Evolutionary conservation across 2,888 invertebrate species (phyloP).

Genomic region (Stenoptilia bipunctidactyla): DNA sequence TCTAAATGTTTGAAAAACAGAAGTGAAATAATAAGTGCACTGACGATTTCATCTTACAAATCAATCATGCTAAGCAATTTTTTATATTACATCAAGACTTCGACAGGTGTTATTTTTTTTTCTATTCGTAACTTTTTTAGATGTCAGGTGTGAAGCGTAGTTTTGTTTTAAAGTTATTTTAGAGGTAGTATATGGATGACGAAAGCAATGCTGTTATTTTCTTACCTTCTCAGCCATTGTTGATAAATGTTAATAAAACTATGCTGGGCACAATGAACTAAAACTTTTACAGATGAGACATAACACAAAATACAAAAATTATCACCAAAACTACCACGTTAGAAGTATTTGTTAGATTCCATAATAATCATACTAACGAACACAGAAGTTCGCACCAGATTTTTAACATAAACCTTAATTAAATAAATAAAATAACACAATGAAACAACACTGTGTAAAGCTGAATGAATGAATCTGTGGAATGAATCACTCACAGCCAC

Average conservation of each 20-base stretch:
- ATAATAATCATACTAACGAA: too few species aligned
- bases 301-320: too few species aligned
- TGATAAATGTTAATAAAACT: not conserved
- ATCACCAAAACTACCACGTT: too few species aligned
- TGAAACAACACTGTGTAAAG: too few species aligned
- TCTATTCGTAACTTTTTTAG: not conserved
- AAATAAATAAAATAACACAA: too few species aligned
- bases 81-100: not conserved
- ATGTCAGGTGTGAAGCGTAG: conserved; percentile 12
- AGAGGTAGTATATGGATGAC: not conserved
- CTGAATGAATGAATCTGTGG: too few species aligned
- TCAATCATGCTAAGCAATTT: conserved; percentile 16
- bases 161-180: conserved; percentile 1
- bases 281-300: too few species aligned
- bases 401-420: too few species aligned
- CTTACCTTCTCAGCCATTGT: conserved; percentile 43
- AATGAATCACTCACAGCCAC: too few species aligned
- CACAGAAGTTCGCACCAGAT: too few species aligned
- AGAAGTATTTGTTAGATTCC: too few species aligned
- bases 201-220: conserved; percentile 6
- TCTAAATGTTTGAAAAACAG: conserved; percentile 4
- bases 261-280: too few species aligned
- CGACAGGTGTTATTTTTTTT: conserved; percentile 23
- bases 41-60: conserved; percentile 22
- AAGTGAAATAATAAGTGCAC: conserved; percentile 17